phyloP scores from a whole-genome alignment of 1,140 invertebrate genomes.

The Tetragnatha versicolor region DNA sequence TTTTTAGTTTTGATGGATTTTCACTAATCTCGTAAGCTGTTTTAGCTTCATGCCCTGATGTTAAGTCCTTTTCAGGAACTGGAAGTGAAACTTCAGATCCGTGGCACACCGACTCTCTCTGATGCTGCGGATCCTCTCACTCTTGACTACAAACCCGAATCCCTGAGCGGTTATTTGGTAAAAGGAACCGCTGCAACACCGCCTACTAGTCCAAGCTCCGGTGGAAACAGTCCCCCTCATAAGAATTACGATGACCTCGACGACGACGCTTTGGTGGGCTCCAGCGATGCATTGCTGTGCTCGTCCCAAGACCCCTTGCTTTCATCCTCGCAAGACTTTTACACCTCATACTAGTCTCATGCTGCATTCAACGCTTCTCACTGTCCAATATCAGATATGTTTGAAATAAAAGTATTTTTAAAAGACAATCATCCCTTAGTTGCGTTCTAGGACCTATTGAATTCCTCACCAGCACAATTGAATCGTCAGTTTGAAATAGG shows the following conservation, averaged over 20 bases:
- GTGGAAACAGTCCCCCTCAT: conserved; percentile 17
- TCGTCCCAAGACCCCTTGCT: conserved; percentile 21
- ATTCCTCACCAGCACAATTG: no score
- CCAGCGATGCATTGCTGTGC: conserved; percentile 29
- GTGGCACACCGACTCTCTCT: not conserved
- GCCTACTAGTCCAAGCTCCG: conserved; percentile 40
- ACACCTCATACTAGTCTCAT: conserved; percentile 5
- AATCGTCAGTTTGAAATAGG: no score
- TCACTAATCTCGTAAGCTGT: no score
- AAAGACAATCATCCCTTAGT: not conserved
- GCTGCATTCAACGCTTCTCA: not conserved
- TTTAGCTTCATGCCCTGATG: no score
- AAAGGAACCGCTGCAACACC: conserved; percentile 11
- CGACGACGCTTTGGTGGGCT: conserved; percentile 4
- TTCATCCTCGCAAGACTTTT: conserved; percentile 20
- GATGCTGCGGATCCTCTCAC: not conserved
- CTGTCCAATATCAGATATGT: not conserved
- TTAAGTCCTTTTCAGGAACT: conserved; percentile 34
- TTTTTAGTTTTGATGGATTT: no score
- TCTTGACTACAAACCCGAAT: not conserved
- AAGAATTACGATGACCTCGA: conserved; percentile 15
- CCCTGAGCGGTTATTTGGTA: not conserved
- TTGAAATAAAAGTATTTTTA: not conserved
- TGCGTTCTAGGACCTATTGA: no score
- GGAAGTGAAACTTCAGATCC: not conserved